Evolutionary conservation across 2,888 invertebrate species (phyloP), one percentile per base, ranked within the genome.

Genomic region (Drosophila paracracens): DNA sequence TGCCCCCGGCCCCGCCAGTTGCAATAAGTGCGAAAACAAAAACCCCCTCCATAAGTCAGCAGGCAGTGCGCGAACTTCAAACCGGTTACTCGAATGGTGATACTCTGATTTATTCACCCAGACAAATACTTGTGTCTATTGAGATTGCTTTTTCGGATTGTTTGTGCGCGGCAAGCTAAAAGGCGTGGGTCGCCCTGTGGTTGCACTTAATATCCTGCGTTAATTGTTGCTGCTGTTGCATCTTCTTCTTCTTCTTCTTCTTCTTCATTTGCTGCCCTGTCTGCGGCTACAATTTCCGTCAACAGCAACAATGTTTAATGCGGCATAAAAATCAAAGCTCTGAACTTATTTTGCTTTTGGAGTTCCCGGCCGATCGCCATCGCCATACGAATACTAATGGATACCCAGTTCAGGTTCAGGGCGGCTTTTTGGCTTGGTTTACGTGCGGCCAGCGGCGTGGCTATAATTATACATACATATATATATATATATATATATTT

Each of bases 361-460:
- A 72, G 59, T 79, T 75, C 76, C 75, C 83, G 31, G 27, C n/a
- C 65, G 46, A 59, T 50, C 48, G 36, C 31, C 25, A 18, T 35
- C 56, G 46, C 40, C 29, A 38, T 58, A 16, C 54, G 83, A 64
- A 83, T 83, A 82, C 70, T 71, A 76, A 83, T 62, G 11, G 40
- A 43, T 48, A 7, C 4, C 25, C 48, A 46, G 52, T 58, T 70
- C 70, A 71, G 52, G 54, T 58, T 52, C 63, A 63, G 70, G 38
- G 52, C 70, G 46, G 56, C 62, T 57, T 33, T 56, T 71, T 56
- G 76, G 21, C 36, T 71, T 60, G 72, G 62, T 54, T 76, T 79
- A 83, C 81, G 79, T 83, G 83, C 76, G 56, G 48, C 56, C 63
- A 57, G 13, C 57, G 56, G 16, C 63, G 40, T 53, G 13, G n/a